Conservation (phyloP, 2,888 invertebrate species). For the Sipha maydis region DNA sequence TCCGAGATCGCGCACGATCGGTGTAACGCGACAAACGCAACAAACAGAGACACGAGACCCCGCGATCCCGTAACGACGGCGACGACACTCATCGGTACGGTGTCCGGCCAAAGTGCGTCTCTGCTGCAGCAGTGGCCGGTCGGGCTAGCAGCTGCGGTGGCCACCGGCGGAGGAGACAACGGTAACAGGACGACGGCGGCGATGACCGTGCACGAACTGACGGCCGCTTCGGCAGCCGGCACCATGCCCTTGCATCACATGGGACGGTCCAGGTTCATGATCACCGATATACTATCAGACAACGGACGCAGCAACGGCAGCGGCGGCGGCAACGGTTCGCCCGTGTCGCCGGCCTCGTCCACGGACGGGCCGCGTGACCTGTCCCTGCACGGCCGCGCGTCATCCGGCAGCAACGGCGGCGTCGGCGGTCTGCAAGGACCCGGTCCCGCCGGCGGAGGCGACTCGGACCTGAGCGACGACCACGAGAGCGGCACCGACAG, state of each 20-base stretch:
- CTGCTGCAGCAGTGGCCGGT: slow-evolving; percentile 42
- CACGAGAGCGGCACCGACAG: slow-evolving; percentile 72
- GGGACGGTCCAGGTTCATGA: slow-evolving; percentile 84
- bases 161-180: slow-evolving; percentile 52
- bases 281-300: slow-evolving; percentile 84
- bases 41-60: not conserved
- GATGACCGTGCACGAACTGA: slow-evolving; percentile 65
- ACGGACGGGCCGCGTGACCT: slow-evolving; percentile 71
- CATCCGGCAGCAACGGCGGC: slow-evolving; percentile 70
- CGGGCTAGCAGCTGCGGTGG: slow-evolving; percentile 61
- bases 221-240: slow-evolving; percentile 68
- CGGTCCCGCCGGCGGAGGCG: slow-evolving; percentile 69
- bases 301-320: slow-evolving; percentile 68
- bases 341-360: slow-evolving; percentile 70
- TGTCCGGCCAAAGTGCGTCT: slow-evolving; percentile 35
- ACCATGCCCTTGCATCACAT: slow-evolving; percentile 70
- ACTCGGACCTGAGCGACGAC: slow-evolving; percentile 72
- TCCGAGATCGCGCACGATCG: too few relatives aligned
- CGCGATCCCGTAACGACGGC: slow-evolving; percentile 32
- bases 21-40: too few relatives aligned
- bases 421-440: slow-evolving; percentile 71
- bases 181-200: slow-evolving; percentile 67
- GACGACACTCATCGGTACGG: slow-evolving; percentile 40
- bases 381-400: slow-evolving; percentile 69
- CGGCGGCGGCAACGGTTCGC: slow-evolving; percentile 67